Percentiles rank a stretch among this genome's conserved stretches.
Evolutionary conservation across 2,888 invertebrate species (phyloP).

Genomic region (Parapristionchus giblindavisi): DNA sequence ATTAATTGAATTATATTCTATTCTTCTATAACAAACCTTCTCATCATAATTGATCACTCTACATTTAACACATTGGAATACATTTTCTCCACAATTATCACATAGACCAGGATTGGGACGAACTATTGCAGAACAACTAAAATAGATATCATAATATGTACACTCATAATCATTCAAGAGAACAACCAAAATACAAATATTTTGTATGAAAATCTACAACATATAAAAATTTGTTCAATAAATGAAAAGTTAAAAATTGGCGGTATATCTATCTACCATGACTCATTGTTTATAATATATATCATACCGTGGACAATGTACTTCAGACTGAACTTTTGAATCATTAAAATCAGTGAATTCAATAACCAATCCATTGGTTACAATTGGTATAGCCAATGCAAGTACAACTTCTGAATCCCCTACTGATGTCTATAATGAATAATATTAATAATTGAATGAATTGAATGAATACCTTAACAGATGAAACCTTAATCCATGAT

Average conservation of each 20-base stretch:
- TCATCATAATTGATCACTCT: conserved; percentile 98
- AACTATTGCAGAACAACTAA: conserved; percentile 87
- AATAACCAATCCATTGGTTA: conserved; percentile 96
- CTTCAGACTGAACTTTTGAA: conserved; percentile 84
- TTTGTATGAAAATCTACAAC: not conserved
- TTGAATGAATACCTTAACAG: conserved; percentile 78
- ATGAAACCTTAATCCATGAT: conserved; percentile 93
- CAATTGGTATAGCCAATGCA: conserved; percentile 78
- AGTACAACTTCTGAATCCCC: conserved; percentile 42
- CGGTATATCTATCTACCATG: too few species aligned
- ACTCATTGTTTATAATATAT: not conserved
- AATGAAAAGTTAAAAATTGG: not conserved
- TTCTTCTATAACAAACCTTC: conserved; percentile 73
- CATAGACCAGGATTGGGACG: conserved; percentile 97
- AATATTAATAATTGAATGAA: not conserved
- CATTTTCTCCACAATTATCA: conserved; percentile 95
- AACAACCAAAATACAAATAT: not conserved
- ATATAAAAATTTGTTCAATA: too few species aligned
- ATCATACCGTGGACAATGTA: conserved; percentile 53
- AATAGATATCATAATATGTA: not conserved
- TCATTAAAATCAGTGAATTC: conserved; percentile 98
- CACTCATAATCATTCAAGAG: conserved; percentile 77
- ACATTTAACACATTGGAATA: conserved; percentile 98
- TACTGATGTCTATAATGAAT: not conserved
- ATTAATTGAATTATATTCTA: too few species aligned